phyloP scores from a whole-genome alignment of 2,113 vertebrate genomes.

The Smithornis capensis region DNA sequence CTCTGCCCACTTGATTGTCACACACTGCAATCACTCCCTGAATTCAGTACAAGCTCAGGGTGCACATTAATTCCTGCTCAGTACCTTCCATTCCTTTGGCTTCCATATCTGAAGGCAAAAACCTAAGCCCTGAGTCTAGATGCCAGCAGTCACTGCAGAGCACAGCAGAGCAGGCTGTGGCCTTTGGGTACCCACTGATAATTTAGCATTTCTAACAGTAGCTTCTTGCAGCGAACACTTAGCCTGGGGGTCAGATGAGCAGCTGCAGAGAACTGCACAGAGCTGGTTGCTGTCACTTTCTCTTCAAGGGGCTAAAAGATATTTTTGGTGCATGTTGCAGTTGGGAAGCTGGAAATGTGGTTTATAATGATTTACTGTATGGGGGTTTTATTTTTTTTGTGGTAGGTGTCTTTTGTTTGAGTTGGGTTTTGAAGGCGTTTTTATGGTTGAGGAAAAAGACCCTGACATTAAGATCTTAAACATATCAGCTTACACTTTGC shows the following conservation, averaged over 20 bases:
- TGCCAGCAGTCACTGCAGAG: not conserved
- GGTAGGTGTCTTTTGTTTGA: not conserved
- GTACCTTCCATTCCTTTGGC: not conserved
- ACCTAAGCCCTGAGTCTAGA: too few species aligned
- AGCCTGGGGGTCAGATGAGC: not conserved
- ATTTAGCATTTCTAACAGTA: not conserved
- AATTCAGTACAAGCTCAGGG: not conserved
- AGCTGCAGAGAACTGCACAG: not conserved
- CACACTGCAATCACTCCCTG: fast-evolving
- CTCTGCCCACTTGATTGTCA: not conserved
- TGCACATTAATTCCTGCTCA: not conserved
- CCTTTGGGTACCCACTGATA: not conserved
- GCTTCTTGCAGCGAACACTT: not conserved
- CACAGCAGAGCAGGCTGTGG: not conserved
- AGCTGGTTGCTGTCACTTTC: not conserved
- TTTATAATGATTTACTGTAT: not conserved
- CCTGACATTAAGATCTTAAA: not conserved
- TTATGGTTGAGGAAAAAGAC: not conserved
- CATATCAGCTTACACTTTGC: not conserved
- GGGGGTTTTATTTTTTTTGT: not conserved
- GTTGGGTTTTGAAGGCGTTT: not conserved
- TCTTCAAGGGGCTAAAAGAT: not conserved
- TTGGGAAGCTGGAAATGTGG: not conserved
- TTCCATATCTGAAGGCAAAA: not conserved
- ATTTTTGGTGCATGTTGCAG: not conserved